Base-by-base conservation (phyloP, 1,140 invertebrate genomes). In the Drosophila athabasca region DNA sequence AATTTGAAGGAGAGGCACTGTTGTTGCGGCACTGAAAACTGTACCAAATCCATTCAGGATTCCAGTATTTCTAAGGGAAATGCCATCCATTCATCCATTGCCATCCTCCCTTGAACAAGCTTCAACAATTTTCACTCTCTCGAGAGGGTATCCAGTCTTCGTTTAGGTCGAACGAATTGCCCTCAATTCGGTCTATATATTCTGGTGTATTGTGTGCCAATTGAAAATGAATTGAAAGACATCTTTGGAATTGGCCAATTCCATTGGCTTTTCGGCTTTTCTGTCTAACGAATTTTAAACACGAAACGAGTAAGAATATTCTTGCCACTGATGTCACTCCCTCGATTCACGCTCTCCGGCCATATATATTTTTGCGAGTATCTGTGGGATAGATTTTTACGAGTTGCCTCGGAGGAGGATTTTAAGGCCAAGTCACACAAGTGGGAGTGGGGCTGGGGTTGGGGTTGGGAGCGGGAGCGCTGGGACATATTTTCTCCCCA, bases 201-300 rank as follows among this genome's bases (percentile, higher is more conserved):
- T 19, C 17, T 62, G 44, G 44, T 41, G 57, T 24, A 48, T 60
- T 69, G 62, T 84, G 81, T 80, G 81, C 62, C 81, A 84, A 71
- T 77, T 84, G 81, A 73, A 80, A 85, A 84, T 84, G 66, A 85
- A 85, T 80, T 65, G 58, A 60, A 72, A 73, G 82, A 67, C 79
- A 74, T 73, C 54, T 70, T 64, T 75, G 55, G 81, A 73, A 76
- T 54, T 59, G 66, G 62, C 57, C 68, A 73, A 74, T 59, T 65
- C 11, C 43, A 39, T 48, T 15, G 53, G 31, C 31, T 48, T 45
- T 60, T 15, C 19, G 17, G 35, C 8, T 35, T 39, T 48, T 49
- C 62, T 55, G 67, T 79, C 78, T 70, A 81, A 73, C 60, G n/a
- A 66, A 62, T 59, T 6, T 45, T 26, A 29, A 35, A 62, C 26